A percentile compares a stretch with the other conserved stretches of the same genome.
These are phyloP conservation scores for Physeter macrocephalus DNA, from an alignment of 2,113 vertebrate genomes.

Conservation along the genomic window DNA sequence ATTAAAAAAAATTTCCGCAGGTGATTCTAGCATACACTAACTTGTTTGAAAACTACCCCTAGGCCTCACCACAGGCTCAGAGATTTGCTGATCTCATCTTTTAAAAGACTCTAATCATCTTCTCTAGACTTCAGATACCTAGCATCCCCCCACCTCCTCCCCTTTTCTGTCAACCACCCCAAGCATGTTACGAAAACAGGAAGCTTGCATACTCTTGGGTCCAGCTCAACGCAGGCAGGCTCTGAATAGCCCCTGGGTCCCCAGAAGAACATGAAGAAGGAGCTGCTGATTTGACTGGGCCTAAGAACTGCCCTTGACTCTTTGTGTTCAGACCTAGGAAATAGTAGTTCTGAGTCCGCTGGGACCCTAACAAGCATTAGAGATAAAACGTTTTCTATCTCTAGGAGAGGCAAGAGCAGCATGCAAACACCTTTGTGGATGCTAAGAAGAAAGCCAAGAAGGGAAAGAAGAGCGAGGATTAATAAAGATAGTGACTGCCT, in stretches of 20 bases:
- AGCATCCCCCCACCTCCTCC: not conserved
- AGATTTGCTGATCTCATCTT: not conserved
- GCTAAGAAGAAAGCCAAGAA: not conserved
- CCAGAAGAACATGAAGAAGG: not conserved
- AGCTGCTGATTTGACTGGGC: not conserved
- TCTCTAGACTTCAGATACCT: not conserved
- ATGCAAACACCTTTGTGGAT: not conserved
- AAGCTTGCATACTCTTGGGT: not conserved
- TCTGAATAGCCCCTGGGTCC: not conserved
- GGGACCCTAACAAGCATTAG: not conserved
- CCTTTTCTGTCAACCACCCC: not conserved
- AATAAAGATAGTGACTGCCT: not conserved
- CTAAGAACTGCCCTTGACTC: not conserved
- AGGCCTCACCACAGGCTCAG: not conserved
- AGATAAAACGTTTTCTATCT: not conserved
- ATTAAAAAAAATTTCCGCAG: not conserved
- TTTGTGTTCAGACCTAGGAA: not conserved
- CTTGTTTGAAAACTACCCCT: not conserved
- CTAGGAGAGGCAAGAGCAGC: not conserved
- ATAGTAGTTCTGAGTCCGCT: not conserved
- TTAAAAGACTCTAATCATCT: not conserved
- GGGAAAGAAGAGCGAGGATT: not conserved
- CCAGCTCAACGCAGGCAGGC: not conserved
- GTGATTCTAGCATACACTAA: not conserved
- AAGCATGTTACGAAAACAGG: not conserved